Evolutionary conservation across 2,888 invertebrate genomes (phyloP).

Genomic region (Steinernema scapterisci): DNA sequence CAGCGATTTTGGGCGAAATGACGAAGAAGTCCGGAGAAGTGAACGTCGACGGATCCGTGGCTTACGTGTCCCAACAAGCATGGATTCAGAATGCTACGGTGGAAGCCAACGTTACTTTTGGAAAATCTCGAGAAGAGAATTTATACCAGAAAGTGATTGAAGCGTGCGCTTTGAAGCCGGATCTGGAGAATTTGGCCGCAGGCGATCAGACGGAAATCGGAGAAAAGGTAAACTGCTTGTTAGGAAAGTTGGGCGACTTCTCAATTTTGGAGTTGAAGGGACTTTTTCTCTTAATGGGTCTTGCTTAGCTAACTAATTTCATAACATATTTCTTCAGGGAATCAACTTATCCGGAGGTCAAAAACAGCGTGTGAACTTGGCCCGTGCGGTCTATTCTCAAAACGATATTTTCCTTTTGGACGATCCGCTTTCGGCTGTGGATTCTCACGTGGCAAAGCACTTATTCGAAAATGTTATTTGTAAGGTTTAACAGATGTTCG

Average conservation of each 20-base stretch:
- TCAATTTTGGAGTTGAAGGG: too few species aligned
- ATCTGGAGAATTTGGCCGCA: constrained; percentile 84
- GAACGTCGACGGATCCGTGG: constrained; percentile 71
- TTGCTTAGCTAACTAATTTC: too few species aligned
- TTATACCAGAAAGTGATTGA: constrained; percentile 72
- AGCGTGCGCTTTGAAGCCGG: constrained; percentile 86
- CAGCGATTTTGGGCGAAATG: constrained; percentile 76
- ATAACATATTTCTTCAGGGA: constrained; percentile 72
- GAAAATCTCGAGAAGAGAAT: constrained; percentile 47
- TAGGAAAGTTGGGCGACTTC: too few species aligned
- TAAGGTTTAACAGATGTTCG: too few species aligned
- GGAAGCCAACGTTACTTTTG: constrained; percentile 87
- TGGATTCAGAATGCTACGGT: constrained; percentile 74
- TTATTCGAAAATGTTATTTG: constrained; percentile 93
- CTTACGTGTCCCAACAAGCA: constrained; percentile 86
- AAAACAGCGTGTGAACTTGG: constrained; percentile 80
- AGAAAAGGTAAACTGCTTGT: constrained; percentile 82
- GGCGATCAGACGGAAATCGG: constrained; percentile 97
- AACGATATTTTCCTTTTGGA: constrained; percentile 89
- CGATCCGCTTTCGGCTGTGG: constrained; percentile 92
- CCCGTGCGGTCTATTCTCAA: constrained; percentile 86
- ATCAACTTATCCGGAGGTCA: constrained; percentile 66
- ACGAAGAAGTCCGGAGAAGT: constrained; percentile 49
- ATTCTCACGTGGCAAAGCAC: constrained; percentile 95
- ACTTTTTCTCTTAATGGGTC: too few species aligned